Evolutionary conservation across 2,797 vertebrate species (phyloP).

Genomic region (Mormyrus proboscirostris): DNA sequence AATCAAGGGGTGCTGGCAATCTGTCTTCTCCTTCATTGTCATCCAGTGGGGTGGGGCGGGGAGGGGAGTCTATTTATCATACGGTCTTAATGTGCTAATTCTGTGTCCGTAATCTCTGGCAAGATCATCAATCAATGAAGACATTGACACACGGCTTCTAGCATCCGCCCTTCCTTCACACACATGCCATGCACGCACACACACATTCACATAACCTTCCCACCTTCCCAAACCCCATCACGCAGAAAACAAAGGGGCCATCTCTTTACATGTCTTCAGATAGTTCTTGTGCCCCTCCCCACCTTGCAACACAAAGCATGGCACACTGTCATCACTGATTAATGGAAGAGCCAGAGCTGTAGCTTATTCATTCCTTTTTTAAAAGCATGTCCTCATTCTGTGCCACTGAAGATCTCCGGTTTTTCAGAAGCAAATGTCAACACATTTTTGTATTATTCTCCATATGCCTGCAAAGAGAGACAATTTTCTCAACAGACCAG

Average conservation of each 20-base stretch:
- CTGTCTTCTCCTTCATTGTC: constrained; percentile 50
- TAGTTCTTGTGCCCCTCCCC: constrained; percentile 70
- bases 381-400: constrained; percentile 42
- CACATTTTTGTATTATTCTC: constrained; percentile 1
- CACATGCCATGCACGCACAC: constrained; percentile 17
- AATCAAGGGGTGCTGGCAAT: constrained; percentile 50
- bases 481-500: neutral
- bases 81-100: constrained; percentile 73
- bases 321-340: constrained; percentile 78
- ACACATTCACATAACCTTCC: constrained; percentile 20
- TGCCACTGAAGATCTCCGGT: neutral
- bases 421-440: neutral
- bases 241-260: constrained; percentile 77
- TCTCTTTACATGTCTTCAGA: constrained; percentile 86
- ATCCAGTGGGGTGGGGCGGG: constrained; percentile 34
- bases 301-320: constrained; percentile 78
- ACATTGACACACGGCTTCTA: constrained; percentile 63
- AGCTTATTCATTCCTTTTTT: constrained; percentile 26
- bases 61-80: constrained; percentile 69
- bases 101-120: constrained; percentile 75
- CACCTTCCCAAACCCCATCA: constrained; percentile 55
- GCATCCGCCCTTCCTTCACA: constrained; percentile 4
- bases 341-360: constrained; percentile 64
- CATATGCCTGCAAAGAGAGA: neutral
- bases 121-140: constrained; percentile 83